Evolutionary conservation across 2,888 invertebrate genomes (phyloP), one percentile per base, ranked within the genome.

Genomic region (Leucania comma): DNA sequence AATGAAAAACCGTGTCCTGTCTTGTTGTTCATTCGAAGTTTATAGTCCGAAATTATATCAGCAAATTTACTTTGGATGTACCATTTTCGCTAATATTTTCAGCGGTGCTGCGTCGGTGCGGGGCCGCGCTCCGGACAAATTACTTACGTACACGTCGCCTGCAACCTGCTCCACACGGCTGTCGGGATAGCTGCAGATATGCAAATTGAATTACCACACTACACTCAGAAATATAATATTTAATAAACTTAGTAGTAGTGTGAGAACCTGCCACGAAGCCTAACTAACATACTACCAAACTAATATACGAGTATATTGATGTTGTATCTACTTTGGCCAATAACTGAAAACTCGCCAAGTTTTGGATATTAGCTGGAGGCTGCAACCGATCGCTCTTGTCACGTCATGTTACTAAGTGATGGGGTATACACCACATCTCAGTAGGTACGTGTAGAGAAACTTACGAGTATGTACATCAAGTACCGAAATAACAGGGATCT

Each of bases 71-170:
- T 29, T 22, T 57, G 26, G 17, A 24, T 22, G 68, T 14, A 68
- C 35, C 24, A 26, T 66, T 61, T 50, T 35, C 48, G 5, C 35
- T 38, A 50, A 62, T 22, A 48, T 50, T 29, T 29, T 29, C 35
- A 56, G 57, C 12, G 24, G 22, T 29, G 50, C 58, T 48, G 56
- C 68, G n/a, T 68, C 48, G 26, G 22, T 20, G 3, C 17, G 48
- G n/a, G 6, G 46, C 48, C 35, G 68, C 69, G 50, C 69, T n/a
- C 17, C 12, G 10, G 6, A 42, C 71, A 20, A 26, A 61, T 42
- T 24, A 59, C 26, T 35, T 20, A 20, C 22, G 24, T 17, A 12
- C 24, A 3, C 42, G 22, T 32, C 14, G 26, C 26, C 50, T 24
- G 38, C 14, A 17, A 17, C 59, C 62, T 12, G 17, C 50, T 50